phyloP scores from a whole-genome alignment of 2,797 vertebrate genomes.

The Lithobates pipiens region DNA sequence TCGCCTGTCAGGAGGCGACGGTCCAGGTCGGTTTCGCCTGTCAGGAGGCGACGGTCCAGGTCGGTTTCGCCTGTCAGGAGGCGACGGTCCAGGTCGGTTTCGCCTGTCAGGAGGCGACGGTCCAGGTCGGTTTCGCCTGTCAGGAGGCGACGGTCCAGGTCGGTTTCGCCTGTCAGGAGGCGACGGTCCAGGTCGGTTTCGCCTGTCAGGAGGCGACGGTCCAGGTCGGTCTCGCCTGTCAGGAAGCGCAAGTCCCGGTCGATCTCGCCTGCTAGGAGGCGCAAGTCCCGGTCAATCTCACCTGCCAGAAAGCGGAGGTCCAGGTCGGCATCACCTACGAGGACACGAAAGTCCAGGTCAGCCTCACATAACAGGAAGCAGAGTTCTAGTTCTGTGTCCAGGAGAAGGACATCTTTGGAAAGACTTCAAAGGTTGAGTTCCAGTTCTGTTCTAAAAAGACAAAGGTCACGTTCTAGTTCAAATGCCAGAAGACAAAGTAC shows the following conservation, averaged over 20 bases:
- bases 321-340: not conserved
- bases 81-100: slow-evolving; percentile 75
- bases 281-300: slow-evolving; percentile 70
- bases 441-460: not conserved
- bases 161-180: slow-evolving; percentile 62
- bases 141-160: slow-evolving; percentile 50
- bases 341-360: not conserved
- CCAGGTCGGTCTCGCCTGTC: slow-evolving; percentile 47
- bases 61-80: slow-evolving; percentile 61
- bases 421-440: not conserved
- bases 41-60: not conserved
- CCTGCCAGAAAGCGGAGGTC: slow-evolving; percentile 63
- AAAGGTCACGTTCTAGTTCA: not conserved
- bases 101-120: slow-evolving; percentile 74
- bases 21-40: not conserved
- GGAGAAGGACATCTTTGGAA: not conserved
- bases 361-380: slow-evolving; percentile 65
- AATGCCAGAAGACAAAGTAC: slow-evolving; percentile 43
- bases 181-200: slow-evolving; percentile 71
- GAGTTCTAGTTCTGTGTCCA: slow-evolving; percentile 64
- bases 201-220: not conserved
- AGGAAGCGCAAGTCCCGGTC: slow-evolving; percentile 52
- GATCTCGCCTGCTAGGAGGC: slow-evolving; percentile 58
- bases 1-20: not conserved
- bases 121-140: slow-evolving; percentile 60